These are phyloP conservation scores for Zelostemma sp. DNA, from an alignment of 1,140 invertebrate species.

Conservation along the genomic window DNA sequence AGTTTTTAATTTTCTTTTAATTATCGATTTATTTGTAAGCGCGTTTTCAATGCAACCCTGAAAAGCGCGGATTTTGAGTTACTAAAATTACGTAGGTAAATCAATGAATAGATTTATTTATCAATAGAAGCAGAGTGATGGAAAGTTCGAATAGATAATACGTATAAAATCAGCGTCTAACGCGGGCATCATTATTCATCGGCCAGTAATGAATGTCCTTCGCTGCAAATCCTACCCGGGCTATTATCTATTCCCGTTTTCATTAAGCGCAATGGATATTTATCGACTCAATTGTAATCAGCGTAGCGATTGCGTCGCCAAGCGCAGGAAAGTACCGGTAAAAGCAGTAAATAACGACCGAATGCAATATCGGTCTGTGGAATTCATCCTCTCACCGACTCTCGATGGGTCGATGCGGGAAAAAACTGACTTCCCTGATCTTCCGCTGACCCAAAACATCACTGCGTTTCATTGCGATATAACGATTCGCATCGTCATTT, in stretches of 20 bases:
- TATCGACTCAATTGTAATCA: slow-evolving; percentile 50
- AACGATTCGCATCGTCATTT: background rate
- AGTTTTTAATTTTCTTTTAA: too few relatives aligned
- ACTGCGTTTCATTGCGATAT: background rate
- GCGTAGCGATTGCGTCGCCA: slow-evolving; percentile 42
- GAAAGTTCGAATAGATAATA: slow-evolving; percentile 20
- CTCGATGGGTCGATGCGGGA: background rate
- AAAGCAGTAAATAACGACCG: slow-evolving; percentile 40
- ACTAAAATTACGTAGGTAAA: too few relatives aligned
- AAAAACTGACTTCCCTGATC: background rate
- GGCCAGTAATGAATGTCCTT: slow-evolving; percentile 38
- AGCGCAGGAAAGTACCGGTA: slow-evolving; percentile 38
- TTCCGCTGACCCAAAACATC: background rate
- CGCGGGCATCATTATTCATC: slow-evolving; percentile 40
- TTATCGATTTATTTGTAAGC: too few relatives aligned
- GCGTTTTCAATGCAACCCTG: too few relatives aligned
- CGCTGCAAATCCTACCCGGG: slow-evolving; percentile 31
- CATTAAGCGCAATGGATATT: slow-evolving; percentile 50
- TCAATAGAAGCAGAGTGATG: background rate
- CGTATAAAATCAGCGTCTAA: slow-evolving; percentile 25
- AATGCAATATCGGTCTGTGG: slow-evolving; percentile 22
- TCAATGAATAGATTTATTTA: background rate
- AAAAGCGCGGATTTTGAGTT: background rate
- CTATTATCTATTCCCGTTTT: slow-evolving; percentile 46
- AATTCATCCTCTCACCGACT: slow-evolving; percentile 18